Evolutionary conservation across 2,888 invertebrate genomes (phyloP), one percentile per base, ranked within the genome.

Genomic region (Polylopha cassiicola): DNA sequence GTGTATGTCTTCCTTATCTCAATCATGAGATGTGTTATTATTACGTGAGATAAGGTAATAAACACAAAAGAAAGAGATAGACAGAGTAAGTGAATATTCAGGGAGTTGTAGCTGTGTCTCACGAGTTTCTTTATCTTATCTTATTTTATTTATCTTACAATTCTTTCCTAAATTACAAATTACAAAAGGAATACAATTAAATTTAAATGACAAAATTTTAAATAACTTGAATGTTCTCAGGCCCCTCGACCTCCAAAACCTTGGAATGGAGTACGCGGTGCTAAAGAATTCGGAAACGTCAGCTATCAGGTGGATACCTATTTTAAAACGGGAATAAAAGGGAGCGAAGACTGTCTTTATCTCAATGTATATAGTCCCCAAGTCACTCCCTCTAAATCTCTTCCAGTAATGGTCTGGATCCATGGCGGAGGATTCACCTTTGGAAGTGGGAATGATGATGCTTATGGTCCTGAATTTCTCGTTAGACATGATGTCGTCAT

Each of bases 281-380:
- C 58, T 6, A 41, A 47, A 4, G 26, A 48, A n/a, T 48, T 51
- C 9, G 51, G 53, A 6, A 32, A 44, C 3, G 29, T 46, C 1
- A 57, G 55, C 26, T 44, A 51, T 20, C 58, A 58, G 28, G 31
- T 45, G 9, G 44, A 51, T 26, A n/a, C 41, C 20, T 37, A 39
- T 0, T 29, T 37, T 1, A 10, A 14, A 14, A 3, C 2, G 5
- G n/a, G 9, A 10, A 15, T 15, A 7, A 45, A 4, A 4, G 42
- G 17, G 29, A 48, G 6, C 50, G 58, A 14, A 42, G 39, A 58
- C 26, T 58, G 55, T 13, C 37, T 58, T 1, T 55, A 49, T 22
- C 36, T 58, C 1, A 58, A 58, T 15, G 51, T 58, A 1, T 54
- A 55, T 17, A 44, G 51, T 4, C 51, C 53, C 11, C 23, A 39